Evolutionary conservation across 2,113 vertebrate genomes (phyloP).

Genomic region (Canis aureus): DNA sequence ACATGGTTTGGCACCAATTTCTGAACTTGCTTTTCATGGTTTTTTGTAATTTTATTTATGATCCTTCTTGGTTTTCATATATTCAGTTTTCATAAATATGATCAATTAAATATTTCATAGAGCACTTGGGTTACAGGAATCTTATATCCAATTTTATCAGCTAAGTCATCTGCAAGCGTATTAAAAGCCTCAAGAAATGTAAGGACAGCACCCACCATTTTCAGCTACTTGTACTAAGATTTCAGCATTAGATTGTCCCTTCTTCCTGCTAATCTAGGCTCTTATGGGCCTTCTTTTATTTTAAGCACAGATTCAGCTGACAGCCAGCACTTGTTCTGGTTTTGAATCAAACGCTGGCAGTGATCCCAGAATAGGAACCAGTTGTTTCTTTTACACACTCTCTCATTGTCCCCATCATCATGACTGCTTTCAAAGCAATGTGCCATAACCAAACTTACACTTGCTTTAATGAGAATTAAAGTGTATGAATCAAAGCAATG

Average conservation of each 20-base stretch:
- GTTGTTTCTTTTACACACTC: constrained; percentile 80
- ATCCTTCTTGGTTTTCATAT: constrained; percentile 42
- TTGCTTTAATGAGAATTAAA: constrained; percentile 74
- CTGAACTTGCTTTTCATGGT: constrained; percentile 15
- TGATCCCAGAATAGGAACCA: constrained; percentile 82
- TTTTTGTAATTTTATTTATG: not conserved
- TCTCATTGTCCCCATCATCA: constrained; percentile 72
- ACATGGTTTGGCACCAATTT: not conserved
- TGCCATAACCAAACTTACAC: constrained; percentile 74
- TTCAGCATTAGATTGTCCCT: constrained; percentile 46
- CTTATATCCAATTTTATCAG: not conserved
- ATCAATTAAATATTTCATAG: constrained; percentile 37
- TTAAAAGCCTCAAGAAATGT: constrained; percentile 46
- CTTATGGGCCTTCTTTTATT: constrained; percentile 73
- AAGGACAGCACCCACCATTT: constrained; percentile 27
- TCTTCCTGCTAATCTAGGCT: constrained; percentile 73
- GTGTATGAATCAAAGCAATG: constrained; percentile 59
- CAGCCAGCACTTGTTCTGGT: constrained; percentile 83
- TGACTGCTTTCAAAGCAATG: constrained; percentile 74
- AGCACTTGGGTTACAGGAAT: not conserved
- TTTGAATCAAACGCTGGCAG: constrained; percentile 79
- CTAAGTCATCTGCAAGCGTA: not conserved
- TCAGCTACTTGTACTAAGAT: constrained; percentile 64
- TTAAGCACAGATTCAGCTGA: constrained; percentile 81
- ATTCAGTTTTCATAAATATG: constrained; percentile 36